A percentile compares a stretch with the other conserved stretches of the same genome.
Evolutionary conservation across 2,888 invertebrate species (phyloP).

Genomic region (Liodrosophila aerea): DNA sequence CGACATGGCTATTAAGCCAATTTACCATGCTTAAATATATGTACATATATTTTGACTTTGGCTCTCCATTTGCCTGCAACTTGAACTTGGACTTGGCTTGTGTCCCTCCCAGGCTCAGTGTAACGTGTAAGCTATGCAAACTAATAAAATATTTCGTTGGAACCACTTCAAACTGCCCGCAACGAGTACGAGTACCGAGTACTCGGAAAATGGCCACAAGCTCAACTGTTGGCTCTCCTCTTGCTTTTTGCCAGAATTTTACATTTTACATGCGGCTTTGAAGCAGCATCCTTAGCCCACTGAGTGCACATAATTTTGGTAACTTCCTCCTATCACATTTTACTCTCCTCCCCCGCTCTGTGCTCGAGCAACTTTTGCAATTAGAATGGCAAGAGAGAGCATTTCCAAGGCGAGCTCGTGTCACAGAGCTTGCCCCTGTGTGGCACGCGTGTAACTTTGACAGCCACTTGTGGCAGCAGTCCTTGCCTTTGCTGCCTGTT

Average conservation of each 20-base stretch:
- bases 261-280: slow-evolving; percentile 12
- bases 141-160: slow-evolving; percentile 43
- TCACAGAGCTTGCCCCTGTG: slow-evolving; percentile 22
- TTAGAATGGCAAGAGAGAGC: slow-evolving; percentile 33
- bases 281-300: slow-evolving; percentile 7
- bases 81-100: slow-evolving; percentile 1
- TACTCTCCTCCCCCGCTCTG: slow-evolving; percentile 9
- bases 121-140: slow-evolving; percentile 24
- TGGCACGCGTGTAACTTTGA: slow-evolving; percentile 16
- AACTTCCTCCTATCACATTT: background rate
- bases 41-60: slow-evolving; percentile 1
- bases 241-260: background rate
- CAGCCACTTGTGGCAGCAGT: slow-evolving; percentile 30
- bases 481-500: slow-evolving; percentile 16
- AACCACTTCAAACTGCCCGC: slow-evolving; percentile 40
- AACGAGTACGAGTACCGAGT: slow-evolving; percentile 3
- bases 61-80: no score
- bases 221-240: background rate
- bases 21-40: slow-evolving; percentile 16
- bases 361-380: slow-evolving; percentile 61
- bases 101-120: background rate
- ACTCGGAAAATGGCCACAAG: no score
- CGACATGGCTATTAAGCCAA: slow-evolving; percentile 15
- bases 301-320: slow-evolving; percentile 59
- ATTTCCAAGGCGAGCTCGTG: slow-evolving; percentile 21